phyloP scores from a whole-genome alignment of 23 tunicate species.

The Diplosoma virens region DNA sequence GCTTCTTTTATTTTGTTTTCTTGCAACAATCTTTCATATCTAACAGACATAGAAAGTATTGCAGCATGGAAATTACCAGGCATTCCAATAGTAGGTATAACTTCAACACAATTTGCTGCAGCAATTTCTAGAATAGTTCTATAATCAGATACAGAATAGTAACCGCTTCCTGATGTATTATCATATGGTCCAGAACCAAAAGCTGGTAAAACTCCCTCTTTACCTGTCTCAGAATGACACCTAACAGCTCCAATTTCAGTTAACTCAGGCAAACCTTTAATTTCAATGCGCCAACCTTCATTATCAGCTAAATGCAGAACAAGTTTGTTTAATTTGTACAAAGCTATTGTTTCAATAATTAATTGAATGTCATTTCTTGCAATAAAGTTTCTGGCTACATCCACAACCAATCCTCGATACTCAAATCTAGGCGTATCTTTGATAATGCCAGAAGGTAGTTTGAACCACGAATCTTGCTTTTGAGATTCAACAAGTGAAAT shows the following conservation, averaged over 20 bases:
- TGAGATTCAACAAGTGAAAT: too few species aligned
- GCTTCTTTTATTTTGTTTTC: too few species aligned
- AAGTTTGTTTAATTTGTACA: conserved; percentile 30
- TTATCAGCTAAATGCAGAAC: conserved; percentile 42
- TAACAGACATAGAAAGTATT: conserved; percentile 29
- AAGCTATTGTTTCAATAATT: conserved; percentile 26
- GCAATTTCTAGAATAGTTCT: conserved; percentile 34
- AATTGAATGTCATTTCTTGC: conserved; percentile 33
- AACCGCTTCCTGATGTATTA: conserved; percentile 23
- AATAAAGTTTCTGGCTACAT: conserved; percentile 57
- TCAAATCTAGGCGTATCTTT: conserved; percentile 56
- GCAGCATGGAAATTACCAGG: conserved; percentile 72
- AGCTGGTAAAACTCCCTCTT: conserved; percentile 33
- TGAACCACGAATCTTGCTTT: too few species aligned
- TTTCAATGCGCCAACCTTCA: conserved; percentile 46
- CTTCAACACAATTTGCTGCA: conserved; percentile 33
- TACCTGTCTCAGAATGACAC: conserved; percentile 17
- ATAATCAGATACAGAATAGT: conserved; percentile 41
- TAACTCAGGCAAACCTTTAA: conserved; percentile 37
- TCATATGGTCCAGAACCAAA: conserved; percentile 53
- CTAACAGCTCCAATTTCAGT: too few species aligned
- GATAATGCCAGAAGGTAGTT: too few species aligned
- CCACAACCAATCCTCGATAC: conserved; percentile 55
- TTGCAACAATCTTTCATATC: too few species aligned
- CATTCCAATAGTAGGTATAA: conserved; percentile 60